Conservation (phyloP, 2,888 invertebrate genomes). For the Drosophila borborema region DNA sequence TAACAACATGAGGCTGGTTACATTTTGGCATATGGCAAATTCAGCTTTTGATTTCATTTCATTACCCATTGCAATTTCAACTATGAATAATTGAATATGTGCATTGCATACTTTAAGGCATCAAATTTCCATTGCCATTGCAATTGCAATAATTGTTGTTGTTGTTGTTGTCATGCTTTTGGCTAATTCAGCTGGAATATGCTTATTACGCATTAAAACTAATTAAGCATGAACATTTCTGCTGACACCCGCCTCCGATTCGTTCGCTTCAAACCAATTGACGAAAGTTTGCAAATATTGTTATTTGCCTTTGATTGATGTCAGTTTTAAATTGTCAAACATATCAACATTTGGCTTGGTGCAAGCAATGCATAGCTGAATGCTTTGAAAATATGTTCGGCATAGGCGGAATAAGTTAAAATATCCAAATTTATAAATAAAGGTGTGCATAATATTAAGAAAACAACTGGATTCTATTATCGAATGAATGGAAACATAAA, state of each 20-base stretch:
- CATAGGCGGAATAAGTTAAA: not conserved
- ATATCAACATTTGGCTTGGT: slow-evolving; percentile 1
- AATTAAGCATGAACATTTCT: slow-evolving; percentile 69
- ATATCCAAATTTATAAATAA: not conserved
- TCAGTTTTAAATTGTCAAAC: slow-evolving; percentile 29
- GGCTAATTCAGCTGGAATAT: slow-evolving; percentile 74
- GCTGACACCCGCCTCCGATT: slow-evolving; percentile 31
- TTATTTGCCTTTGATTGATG: slow-evolving; percentile 42
- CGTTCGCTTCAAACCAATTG: slow-evolving; percentile 21
- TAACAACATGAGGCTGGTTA: slow-evolving; percentile 37
- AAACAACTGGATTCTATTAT: too few relatives aligned
- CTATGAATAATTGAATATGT: slow-evolving; percentile 77
- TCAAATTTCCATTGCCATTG: slow-evolving; percentile 66
- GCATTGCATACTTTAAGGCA: slow-evolving; percentile 74
- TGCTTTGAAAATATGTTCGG: not conserved
- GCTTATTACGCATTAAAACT: slow-evolving; percentile 78
- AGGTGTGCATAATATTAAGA: too few relatives aligned
- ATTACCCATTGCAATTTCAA: slow-evolving; percentile 76
- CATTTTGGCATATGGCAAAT: slow-evolving; percentile 54
- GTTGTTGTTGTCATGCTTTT: slow-evolving; percentile 48
- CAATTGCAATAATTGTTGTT: slow-evolving; percentile 58
- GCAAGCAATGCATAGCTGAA: not conserved
- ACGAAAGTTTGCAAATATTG: slow-evolving; percentile 32
- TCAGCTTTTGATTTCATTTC: slow-evolving; percentile 75
- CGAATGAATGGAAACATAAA: too few relatives aligned